Evolutionary conservation across 2,113 vertebrate genomes (phyloP), one percentile per base, ranked within the genome.

Genomic region (Pelobates fuscus): DNA sequence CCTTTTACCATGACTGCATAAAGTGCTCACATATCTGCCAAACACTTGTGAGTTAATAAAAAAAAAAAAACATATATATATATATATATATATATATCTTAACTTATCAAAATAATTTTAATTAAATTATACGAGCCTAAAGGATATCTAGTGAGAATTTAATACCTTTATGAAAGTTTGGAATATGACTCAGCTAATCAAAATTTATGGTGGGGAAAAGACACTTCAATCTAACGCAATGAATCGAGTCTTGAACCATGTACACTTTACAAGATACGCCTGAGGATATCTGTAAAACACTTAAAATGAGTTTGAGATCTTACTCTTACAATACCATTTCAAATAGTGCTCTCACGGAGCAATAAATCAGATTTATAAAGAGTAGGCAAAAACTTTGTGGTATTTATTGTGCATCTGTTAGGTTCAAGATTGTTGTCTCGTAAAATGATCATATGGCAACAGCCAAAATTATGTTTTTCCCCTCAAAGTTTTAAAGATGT

Each of bases 81-180:
- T n/a, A n/a, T n/a, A n/a, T n/a, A n/a, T n/a, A n/a, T n/a, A n/a
- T n/a, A n/a, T n/a, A n/a, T n/a, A n/a, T n/a, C n/a, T n/a, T n/a
- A n/a, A n/a, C 49, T 75, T 67, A 75, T 20, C 62, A 75, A 75
- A 57, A 58, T 52, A 75, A 59, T 75, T 75, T 43, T 75, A 75
- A 75, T 75, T 75, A 75, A 67, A 66, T 32, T 18, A 75, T 52
- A 63, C 11, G 49, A 57, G 71, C 71, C 71, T 75, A 59, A 59
- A 58, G 62, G 71, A 76, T 30, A 76, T 29, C 72, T 44, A 59
- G 58, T 43, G 24, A 76, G 59, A 76, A 67, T 76, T 24, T 67
- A 76, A 67, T 76, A 67, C 37, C 54, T 14, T 41, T 46, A 21
- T 46, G 54, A 21, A 59, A 43, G 65, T 29, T 18, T 17, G 15